These are phyloP conservation scores for Tenthredo amoena DNA, from an alignment of 2,888 invertebrate genomes.

Conservation along the genomic window DNA sequence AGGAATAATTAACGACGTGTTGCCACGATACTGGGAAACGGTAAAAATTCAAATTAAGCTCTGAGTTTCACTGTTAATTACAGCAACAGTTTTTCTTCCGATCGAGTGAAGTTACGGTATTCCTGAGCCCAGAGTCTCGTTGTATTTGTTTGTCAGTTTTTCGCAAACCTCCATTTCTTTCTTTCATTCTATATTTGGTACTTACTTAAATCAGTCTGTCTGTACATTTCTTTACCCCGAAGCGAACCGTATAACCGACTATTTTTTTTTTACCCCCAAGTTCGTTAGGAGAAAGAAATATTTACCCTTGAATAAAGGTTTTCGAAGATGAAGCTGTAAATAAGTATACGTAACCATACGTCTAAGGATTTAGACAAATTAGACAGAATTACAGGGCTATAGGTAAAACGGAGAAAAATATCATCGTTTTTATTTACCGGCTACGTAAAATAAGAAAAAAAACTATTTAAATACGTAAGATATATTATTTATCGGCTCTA, in stretches of 20 bases:
- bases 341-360: not conserved
- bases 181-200: not conserved
- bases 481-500: not conserved
- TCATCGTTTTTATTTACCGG: not conserved
- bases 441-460: not conserved
- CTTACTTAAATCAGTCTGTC: not conserved
- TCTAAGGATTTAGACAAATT: not conserved
- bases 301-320: not conserved
- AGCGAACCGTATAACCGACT: not conserved
- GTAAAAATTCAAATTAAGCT: not conserved
- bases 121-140: not conserved
- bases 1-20: not conserved
- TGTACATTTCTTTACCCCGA: not conserved
- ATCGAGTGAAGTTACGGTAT: not conserved
- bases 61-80: not conserved
- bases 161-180: conserved; percentile 4
- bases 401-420: not conserved
- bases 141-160: not conserved
- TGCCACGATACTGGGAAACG: not conserved
- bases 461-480: not conserved
- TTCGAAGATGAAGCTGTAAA: not conserved
- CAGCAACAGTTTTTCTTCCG: not conserved
- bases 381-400: not conserved
- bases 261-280: not conserved
- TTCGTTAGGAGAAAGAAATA: not conserved